Percentiles rank a stretch among this genome's conserved stretches.
phyloP scores from a whole-genome alignment of 2,888 invertebrate genomes.

The Amiota communis region DNA sequence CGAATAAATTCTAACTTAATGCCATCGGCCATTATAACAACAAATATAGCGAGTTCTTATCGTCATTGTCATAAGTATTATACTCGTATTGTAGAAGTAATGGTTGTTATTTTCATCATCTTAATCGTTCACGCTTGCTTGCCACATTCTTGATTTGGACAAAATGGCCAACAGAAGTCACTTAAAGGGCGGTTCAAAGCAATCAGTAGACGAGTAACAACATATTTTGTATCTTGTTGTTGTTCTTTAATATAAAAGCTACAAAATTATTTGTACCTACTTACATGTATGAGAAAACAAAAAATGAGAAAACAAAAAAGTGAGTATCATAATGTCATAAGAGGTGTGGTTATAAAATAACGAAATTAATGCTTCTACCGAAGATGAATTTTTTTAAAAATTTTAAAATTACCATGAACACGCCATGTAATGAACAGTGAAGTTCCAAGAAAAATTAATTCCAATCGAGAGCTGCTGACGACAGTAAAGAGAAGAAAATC shows the following conservation, averaged over 20 bases:
- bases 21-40: slow-evolving; percentile 21
- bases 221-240: neutral
- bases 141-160: slow-evolving; percentile 32
- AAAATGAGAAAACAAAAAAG: neutral
- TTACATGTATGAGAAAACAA: slow-evolving; percentile 1
- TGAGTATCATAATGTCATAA: neutral
- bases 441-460: too few species aligned
- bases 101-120: neutral
- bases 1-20: slow-evolving; percentile 33
- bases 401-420: too few species aligned
- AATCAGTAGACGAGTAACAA: slow-evolving; percentile 48
- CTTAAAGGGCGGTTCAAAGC: slow-evolving; percentile 50
- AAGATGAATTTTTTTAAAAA: too few species aligned
- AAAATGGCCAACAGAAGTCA: slow-evolving; percentile 54
- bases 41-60: slow-evolving; percentile 13
- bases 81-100: neutral
- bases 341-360: too few species aligned
- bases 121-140: neutral
- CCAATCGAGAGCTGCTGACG: too few species aligned
- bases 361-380: too few species aligned
- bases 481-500: too few species aligned
- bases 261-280: slow-evolving; percentile 18
- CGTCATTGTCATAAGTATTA: slow-evolving; percentile 2
- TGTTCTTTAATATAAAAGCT: slow-evolving; percentile 26
- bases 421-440: too few species aligned